Percentiles rank a stretch among this genome's conserved stretches.
Evolutionary conservation across 2,888 invertebrate genomes (phyloP).

Genomic region (Campoplex nolae): DNA sequence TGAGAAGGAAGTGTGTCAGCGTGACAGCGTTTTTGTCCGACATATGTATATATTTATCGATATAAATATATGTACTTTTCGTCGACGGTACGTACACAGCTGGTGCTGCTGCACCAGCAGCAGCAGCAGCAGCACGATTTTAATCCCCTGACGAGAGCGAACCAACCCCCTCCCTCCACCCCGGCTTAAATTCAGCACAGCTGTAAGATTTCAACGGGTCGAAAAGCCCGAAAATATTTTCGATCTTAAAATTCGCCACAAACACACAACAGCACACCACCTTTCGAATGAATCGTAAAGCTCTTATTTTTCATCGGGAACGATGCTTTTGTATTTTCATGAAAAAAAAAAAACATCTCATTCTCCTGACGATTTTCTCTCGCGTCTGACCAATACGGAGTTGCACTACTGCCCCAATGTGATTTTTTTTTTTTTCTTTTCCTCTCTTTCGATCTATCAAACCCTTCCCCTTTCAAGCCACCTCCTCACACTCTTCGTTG

Average conservation of each 20-base stretch:
- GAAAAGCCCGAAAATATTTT: slow-evolving; percentile 22
- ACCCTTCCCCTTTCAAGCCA: neutral
- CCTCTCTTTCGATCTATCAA: neutral
- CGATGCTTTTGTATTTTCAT: neutral
- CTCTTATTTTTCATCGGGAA: neutral
- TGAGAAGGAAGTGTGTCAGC: slow-evolving; percentile 23
- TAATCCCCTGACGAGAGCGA: slow-evolving; percentile 34
- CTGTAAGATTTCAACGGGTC: slow-evolving; percentile 40
- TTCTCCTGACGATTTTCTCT: neutral
- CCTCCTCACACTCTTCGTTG: neutral
- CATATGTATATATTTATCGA: neutral
- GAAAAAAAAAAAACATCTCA: neutral
- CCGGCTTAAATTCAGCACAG: slow-evolving; percentile 33
- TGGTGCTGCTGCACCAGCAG: slow-evolving; percentile 17
- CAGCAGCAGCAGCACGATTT: slow-evolving; percentile 27
- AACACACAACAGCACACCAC: neutral
- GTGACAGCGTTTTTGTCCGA: neutral
- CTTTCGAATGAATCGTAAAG: neutral
- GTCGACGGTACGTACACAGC: slow-evolving; percentile 37
- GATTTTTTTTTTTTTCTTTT: slow-evolving; percentile 5
- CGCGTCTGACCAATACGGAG: slow-evolving; percentile 14
- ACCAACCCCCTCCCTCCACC: slow-evolving; percentile 34
- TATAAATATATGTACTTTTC: slow-evolving; percentile 11
- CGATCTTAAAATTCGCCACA: slow-evolving; percentile 2
- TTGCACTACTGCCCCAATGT: slow-evolving; percentile 9